Evolutionary conservation across 2,113 vertebrate genomes (phyloP).

Genomic region (Peucedramus taeniatus): DNA sequence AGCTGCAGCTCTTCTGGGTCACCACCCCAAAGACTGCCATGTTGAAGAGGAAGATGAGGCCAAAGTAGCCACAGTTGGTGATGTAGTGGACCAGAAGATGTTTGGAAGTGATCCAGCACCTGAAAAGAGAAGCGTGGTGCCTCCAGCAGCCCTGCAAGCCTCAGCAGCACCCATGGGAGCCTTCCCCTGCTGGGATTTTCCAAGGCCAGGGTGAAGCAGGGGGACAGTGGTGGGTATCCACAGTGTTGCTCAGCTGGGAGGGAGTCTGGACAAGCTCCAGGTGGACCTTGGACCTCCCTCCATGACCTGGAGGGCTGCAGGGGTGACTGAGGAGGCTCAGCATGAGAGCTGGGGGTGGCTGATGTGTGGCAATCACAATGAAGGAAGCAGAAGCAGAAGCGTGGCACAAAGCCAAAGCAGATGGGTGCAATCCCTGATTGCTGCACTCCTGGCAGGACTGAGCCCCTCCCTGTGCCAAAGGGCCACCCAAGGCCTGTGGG

Average conservation of each 20-base stretch:
- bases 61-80: slow-evolving; percentile 76
- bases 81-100: slow-evolving; percentile 62
- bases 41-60: slow-evolving; percentile 76
- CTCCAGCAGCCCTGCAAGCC: neutral
- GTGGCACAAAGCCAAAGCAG: accelerated
- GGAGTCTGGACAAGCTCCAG: neutral
- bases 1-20: slow-evolving; percentile 68
- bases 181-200: neutral
- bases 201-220: neutral
- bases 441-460: accelerated
- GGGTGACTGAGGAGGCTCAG: neutral
- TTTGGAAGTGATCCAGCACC: slow-evolving; percentile 81
- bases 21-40: slow-evolving; percentile 64
- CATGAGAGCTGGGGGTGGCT: neutral
- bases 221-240: accelerated
- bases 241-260: neutral
- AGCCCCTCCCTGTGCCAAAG: neutral
- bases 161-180: neutral
- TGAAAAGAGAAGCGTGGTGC: neutral
- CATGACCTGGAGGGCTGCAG: neutral
- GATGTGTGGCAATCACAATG: neutral
- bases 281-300: neutral
- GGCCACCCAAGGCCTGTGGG: neutral
- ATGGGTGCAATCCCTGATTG: accelerated
- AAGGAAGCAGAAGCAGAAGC: neutral